Percentiles rank a stretch among this genome's conserved stretches.
Conservation (phyloP, 2,888 invertebrate genomes). For the Ormyrus thymus region DNA sequence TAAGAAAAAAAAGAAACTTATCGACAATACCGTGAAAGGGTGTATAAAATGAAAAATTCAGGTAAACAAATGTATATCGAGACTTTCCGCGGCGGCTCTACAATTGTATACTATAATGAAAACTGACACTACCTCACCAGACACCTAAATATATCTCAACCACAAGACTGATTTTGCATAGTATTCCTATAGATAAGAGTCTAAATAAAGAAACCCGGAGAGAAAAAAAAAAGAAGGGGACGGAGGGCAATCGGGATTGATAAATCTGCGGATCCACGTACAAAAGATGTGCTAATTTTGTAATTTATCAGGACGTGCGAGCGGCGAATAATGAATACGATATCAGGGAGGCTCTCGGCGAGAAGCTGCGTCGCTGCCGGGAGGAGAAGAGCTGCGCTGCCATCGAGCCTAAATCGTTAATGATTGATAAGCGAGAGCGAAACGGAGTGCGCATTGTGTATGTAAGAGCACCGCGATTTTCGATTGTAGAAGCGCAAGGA, state of each 20-base stretch:
- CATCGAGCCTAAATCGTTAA: constrained; percentile 20
- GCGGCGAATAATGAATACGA: constrained; percentile 43
- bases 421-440: constrained; percentile 51
- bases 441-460: constrained; percentile 37
- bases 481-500: constrained; percentile 31
- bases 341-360: constrained; percentile 35
- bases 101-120: constrained; percentile 70
- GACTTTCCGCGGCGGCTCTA: constrained; percentile 63
- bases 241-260: constrained; percentile 33
- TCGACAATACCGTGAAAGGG: constrained; percentile 39
- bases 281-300: constrained; percentile 29
- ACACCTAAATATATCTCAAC: constrained; percentile 73
- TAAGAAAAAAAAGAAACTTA: not conserved
- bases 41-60: constrained; percentile 9
- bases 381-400: constrained; percentile 48
- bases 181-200: constrained; percentile 71
- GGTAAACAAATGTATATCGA: constrained; percentile 6
- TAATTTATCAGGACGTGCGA: constrained; percentile 36
- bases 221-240: constrained; percentile 50
- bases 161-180: constrained; percentile 75
- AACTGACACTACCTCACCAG: constrained; percentile 74
- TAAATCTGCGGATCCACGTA: constrained; percentile 12
- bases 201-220: constrained; percentile 32
- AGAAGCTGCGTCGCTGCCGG: constrained; percentile 4
- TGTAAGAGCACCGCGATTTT: constrained; percentile 40